Percentiles rank a stretch among this genome's conserved stretches.
Evolutionary conservation across 2,797 vertebrate species (phyloP).

Genomic region (Alcedo quadribrachys): DNA sequence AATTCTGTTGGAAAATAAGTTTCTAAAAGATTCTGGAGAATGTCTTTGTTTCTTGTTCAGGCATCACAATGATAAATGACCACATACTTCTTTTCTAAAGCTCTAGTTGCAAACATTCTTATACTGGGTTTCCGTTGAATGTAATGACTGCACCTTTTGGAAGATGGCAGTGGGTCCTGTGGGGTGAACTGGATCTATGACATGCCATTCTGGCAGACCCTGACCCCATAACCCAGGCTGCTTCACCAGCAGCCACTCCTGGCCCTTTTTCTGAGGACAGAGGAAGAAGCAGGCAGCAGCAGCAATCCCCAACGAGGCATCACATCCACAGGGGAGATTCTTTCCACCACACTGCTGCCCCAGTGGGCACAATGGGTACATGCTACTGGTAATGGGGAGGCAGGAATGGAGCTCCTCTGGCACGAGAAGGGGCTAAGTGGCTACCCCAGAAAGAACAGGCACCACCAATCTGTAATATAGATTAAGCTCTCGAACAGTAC

Average conservation of each 20-base stretch:
- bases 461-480: not conserved
- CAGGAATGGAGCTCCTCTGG: not conserved
- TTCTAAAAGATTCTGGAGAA: not conserved
- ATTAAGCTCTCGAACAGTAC: not conserved
- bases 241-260: not conserved
- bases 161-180: not conserved
- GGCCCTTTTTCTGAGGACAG: not conserved
- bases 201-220: not conserved
- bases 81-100: not conserved
- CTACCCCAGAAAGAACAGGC: not conserved
- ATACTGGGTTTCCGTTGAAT: not conserved
- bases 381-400: not conserved
- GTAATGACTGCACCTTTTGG: not conserved
- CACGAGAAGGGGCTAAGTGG: not conserved
- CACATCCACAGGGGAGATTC: fast-evolving
- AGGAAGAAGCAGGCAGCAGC: not conserved
- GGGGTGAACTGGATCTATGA: not conserved
- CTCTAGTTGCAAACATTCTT: not conserved
- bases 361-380: too few relatives aligned
- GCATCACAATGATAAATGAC: not conserved
- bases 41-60: not conserved
- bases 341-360: not conserved
- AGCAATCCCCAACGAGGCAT: fast-evolving
- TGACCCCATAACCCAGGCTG: not conserved
- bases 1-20: not conserved